These are phyloP conservation scores for Dolomedes plantarius DNA, from an alignment of 2,888 invertebrate species.

Conservation along the genomic window DNA sequence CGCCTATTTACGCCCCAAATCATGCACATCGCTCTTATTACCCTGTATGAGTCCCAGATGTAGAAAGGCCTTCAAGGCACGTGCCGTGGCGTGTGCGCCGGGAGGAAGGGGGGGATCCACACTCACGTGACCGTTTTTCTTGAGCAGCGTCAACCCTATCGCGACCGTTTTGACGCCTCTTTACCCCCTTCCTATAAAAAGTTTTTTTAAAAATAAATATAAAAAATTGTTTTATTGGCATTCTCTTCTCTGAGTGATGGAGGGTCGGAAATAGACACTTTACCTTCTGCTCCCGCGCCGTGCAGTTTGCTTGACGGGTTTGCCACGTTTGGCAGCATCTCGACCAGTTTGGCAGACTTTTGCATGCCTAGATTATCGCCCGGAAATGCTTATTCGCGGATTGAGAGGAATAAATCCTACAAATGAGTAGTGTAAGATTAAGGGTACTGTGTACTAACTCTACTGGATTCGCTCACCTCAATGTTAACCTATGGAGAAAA, in stretches of 20 bases:
- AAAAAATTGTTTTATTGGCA: constrained; percentile 43
- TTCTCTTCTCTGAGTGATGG: constrained; percentile 53
- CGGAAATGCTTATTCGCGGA: too few species aligned
- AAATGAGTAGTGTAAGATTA: too few species aligned
- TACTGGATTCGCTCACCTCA: too few species aligned
- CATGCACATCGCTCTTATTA: not conserved
- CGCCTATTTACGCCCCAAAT: not conserved
- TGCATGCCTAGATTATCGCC: too few species aligned
- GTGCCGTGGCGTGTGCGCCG: constrained; percentile 33
- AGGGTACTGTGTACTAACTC: too few species aligned
- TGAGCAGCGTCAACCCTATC: constrained; percentile 66
- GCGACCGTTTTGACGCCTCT: constrained; percentile 60
- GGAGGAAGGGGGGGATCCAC: constrained; percentile 33
- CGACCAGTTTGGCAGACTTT: too few species aligned
- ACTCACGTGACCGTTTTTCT: constrained; percentile 59
- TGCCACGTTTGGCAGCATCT: not conserved
- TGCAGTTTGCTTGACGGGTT: not conserved
- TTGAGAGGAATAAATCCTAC: too few species aligned
- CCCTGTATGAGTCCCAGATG: not conserved
- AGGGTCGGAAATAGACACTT: constrained; percentile 69
- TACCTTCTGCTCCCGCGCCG: constrained; percentile 56
- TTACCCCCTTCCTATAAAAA: constrained; percentile 54
- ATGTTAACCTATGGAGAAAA: too few species aligned
- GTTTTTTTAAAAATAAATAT: constrained; percentile 54
- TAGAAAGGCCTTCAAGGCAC: constrained; percentile 18